These are phyloP conservation scores for Aporophyla nigra DNA, from an alignment of 2,888 invertebrate genomes.

Conservation along the genomic window DNA sequence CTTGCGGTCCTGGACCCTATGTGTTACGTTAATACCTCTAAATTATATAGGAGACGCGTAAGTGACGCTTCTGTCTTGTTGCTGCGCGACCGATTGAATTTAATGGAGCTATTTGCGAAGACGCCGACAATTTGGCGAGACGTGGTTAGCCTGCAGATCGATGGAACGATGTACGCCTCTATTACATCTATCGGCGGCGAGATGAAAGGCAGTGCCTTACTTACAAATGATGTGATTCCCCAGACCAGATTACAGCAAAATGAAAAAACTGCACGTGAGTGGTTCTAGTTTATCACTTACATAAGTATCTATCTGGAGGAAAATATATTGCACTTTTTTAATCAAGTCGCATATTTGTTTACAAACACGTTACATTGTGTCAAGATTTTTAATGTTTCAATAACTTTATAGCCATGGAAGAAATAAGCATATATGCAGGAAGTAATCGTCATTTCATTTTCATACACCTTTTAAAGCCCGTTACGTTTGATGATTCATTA, in stretches of 20 bases:
- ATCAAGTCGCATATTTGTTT: constrained; percentile 42
- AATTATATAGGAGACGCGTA: constrained; percentile 83
- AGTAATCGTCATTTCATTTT: constrained; percentile 1
- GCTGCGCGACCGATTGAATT: constrained; percentile 83
- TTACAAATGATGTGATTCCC: constrained; percentile 64
- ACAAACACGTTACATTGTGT: neutral
- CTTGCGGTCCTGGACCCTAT: constrained; percentile 65
- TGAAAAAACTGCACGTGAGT: constrained; percentile 57
- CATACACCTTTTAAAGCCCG: constrained; percentile 23
- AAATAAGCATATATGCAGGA: neutral
- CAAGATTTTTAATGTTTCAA: constrained; percentile 11
- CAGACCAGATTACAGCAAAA: constrained; percentile 57
- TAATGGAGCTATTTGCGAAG: constrained; percentile 85
- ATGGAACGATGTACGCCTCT: constrained; percentile 60
- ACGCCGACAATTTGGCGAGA: constrained; percentile 80
- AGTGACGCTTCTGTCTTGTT: constrained; percentile 83
- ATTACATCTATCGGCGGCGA: constrained; percentile 71
- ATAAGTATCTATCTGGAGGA: neutral
- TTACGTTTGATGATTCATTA: constrained; percentile 51
- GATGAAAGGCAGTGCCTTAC: constrained; percentile 69
- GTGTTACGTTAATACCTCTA: constrained; percentile 81
- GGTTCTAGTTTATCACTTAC: constrained; percentile 41
- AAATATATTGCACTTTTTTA: constrained; percentile 25
- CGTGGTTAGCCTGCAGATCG: constrained; percentile 79
- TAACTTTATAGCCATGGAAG: neutral